A percentile compares a stretch with the other conserved stretches of the same genome.
Evolutionary conservation across 2,797 vertebrate genomes (phyloP).

Genomic region (Pangasius sanitwongsei): DNA sequence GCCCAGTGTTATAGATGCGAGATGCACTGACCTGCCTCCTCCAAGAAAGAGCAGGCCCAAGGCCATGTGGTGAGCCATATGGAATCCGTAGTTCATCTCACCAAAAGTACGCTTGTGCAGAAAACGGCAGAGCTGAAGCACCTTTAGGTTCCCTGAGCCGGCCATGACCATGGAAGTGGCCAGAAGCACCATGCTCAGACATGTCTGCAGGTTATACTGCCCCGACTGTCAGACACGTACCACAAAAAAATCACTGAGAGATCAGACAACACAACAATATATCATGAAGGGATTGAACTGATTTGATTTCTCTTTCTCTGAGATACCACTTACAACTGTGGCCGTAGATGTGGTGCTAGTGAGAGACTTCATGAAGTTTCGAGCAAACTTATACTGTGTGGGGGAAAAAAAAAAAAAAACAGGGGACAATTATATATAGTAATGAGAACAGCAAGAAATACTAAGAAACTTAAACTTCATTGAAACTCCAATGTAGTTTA

Average conservation of each 20-base stretch:
- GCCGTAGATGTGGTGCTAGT: conserved; percentile 85
- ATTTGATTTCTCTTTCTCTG: neutral
- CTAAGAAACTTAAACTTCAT: neutral
- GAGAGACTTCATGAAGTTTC: conserved; percentile 91
- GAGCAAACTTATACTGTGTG: conserved; percentile 90
- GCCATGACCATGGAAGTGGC: conserved; percentile 96
- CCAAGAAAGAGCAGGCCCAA: conserved; percentile 94
- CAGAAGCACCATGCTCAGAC: conserved; percentile 91
- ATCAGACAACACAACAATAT: neutral
- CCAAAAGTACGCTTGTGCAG: conserved; percentile 93
- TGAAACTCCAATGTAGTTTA: neutral
- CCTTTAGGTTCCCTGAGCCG: conserved; percentile 91
- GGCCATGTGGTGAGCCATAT: conserved; percentile 98
- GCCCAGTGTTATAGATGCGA: neutral
- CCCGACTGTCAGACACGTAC: conserved; percentile 76
- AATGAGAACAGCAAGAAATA: neutral
- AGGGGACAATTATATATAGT: neutral
- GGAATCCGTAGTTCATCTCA: conserved; percentile 98
- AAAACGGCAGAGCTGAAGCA: conserved; percentile 94
- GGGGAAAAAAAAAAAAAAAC: conserved; percentile 25
- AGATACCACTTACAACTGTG: conserved; percentile 85
- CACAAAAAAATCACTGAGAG: neutral
- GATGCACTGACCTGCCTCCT: conserved; percentile 85
- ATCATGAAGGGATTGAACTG: neutral
- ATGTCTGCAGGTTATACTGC: conserved; percentile 92